These are phyloP conservation scores for Neosilurus mollespiculum DNA, from an alignment of 2,797 vertebrate species.

Conservation along the genomic window DNA sequence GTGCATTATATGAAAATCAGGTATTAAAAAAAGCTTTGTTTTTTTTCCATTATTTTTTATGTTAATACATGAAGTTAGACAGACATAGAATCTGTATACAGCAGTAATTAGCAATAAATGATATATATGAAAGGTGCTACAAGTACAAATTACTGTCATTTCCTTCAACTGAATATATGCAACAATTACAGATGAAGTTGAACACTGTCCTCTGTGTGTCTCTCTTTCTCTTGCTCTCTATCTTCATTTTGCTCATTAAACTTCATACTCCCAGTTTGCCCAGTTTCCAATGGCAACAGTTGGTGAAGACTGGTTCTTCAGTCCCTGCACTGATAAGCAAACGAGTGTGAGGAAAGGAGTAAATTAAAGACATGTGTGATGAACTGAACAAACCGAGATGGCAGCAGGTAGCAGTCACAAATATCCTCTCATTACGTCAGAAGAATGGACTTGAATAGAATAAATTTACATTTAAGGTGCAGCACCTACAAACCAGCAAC, in stretches of 20 bases:
- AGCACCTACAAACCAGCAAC: not conserved
- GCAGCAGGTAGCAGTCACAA: constrained; percentile 37
- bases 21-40: not conserved
- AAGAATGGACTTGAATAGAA: constrained; percentile 6
- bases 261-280: constrained; percentile 21
- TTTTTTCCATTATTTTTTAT: too few species aligned
- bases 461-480: constrained; percentile 4
- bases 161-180: not conserved
- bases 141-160: constrained; percentile 20
- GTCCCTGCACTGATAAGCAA: constrained; percentile 29
- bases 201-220: not conserved
- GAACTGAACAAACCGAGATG: constrained; percentile 25
- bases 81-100: not conserved
- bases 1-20: constrained; percentile 23
- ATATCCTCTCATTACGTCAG: not conserved
- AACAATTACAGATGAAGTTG: not conserved
- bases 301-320: constrained; percentile 6
- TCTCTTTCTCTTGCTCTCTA: not conserved
- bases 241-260: constrained; percentile 36
- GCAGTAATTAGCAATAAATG: not conserved
- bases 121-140: not conserved
- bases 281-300: constrained; percentile 44
- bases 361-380: constrained; percentile 40
- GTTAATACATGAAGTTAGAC: not conserved
- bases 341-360: constrained; percentile 28